A percentile compares a stretch with the other conserved stretches of the same genome.
Conservation (phyloP, 2,797 vertebrate species). For the Erpetoichthys calabaricus region DNA sequence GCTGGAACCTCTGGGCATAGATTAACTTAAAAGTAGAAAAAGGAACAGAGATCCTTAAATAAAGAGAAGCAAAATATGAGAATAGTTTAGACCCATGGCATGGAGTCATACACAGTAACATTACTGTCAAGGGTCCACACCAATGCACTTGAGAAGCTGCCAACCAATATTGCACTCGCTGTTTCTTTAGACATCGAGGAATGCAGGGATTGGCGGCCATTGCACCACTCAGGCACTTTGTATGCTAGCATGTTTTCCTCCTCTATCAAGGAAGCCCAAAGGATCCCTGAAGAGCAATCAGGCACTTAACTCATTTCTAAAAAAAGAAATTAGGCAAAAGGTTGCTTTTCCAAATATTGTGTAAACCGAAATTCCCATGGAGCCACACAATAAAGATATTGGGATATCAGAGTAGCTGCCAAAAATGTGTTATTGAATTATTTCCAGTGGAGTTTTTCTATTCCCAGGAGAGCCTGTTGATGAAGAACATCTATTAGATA, state of each 20-base stretch:
- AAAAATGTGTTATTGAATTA: slow-evolving; percentile 38
- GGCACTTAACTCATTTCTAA: slow-evolving; percentile 72
- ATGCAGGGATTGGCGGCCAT: slow-evolving; percentile 30
- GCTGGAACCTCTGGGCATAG: no score
- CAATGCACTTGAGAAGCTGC: no score
- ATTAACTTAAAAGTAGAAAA: no score
- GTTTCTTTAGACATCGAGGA: slow-evolving; percentile 43
- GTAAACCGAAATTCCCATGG: slow-evolving; percentile 72
- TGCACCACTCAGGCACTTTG: slow-evolving; percentile 32
- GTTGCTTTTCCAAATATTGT: slow-evolving; percentile 80
- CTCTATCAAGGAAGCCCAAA: slow-evolving; percentile 73
- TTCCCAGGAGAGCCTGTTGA: slow-evolving; percentile 11
- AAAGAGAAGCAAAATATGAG: no score
- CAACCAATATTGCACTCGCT: slow-evolving; percentile 16
- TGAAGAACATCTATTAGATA: slow-evolving; percentile 2
- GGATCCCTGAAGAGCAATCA: slow-evolving; percentile 76
- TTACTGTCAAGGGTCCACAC: no score
- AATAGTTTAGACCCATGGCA: no score
- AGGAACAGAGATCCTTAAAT: no score
- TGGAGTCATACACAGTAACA: no score
- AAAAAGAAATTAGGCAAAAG: slow-evolving; percentile 83
- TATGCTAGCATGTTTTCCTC: slow-evolving; percentile 60
- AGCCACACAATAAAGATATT: slow-evolving; percentile 48
- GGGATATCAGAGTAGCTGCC: slow-evolving; percentile 34
- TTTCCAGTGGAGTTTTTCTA: slow-evolving; percentile 27